These are phyloP conservation scores for Bradypodion ventrale DNA, from an alignment of 2,797 vertebrate genomes.

Conservation along the genomic window DNA sequence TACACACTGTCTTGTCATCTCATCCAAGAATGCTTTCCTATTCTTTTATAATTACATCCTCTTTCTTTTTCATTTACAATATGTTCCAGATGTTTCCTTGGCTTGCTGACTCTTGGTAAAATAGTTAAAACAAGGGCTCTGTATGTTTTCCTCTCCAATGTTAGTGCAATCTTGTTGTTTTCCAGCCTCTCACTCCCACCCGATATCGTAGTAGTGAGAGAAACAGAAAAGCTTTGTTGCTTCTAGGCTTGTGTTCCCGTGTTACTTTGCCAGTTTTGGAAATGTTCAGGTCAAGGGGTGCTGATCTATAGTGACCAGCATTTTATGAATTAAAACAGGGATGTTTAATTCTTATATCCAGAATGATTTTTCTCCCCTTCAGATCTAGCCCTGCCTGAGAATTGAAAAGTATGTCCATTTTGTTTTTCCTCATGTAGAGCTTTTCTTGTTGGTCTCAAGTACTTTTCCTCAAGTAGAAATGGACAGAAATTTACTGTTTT, in stretches of 20 bases:
- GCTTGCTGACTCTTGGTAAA: conserved; percentile 16
- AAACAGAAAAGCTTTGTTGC: background rate
- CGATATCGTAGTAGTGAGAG: background rate
- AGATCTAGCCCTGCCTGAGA: background rate
- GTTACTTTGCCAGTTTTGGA: background rate
- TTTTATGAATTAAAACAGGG: background rate
- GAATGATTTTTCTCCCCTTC: background rate
- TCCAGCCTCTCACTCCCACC: background rate
- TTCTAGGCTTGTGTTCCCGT: background rate
- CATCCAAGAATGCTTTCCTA: background rate
- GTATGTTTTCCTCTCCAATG: background rate
- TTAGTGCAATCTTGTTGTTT: fast-evolving
- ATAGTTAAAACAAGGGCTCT: background rate
- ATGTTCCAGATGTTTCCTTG: conserved; percentile 33
- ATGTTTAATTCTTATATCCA: background rate
- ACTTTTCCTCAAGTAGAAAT: too few relatives aligned
- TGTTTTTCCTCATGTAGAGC: too few relatives aligned
- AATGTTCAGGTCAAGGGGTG: background rate
- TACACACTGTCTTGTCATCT: background rate
- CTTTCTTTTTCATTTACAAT: conserved; percentile 35
- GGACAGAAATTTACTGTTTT: too few relatives aligned
- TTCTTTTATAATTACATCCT: background rate
- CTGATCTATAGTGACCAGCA: background rate
- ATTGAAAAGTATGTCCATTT: too few relatives aligned
- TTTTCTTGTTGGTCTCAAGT: too few relatives aligned